Conservation (phyloP, 2,113 vertebrate species). For the Kryptolebias marmoratus region DNA sequence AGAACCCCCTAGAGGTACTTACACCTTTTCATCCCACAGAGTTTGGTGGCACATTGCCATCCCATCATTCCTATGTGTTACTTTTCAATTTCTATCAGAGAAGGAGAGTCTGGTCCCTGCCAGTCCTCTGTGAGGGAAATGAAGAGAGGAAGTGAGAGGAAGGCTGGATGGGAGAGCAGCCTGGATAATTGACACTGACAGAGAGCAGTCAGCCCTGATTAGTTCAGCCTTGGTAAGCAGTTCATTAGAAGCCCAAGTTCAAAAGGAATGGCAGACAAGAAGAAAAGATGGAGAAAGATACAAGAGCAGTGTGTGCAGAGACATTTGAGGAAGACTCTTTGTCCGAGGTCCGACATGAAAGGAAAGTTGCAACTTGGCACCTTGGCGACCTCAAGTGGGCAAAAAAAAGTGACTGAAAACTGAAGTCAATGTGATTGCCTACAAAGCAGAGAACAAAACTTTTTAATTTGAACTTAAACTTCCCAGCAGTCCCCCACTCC, state of each 20-base stretch:
- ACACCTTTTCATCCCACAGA: not conserved
- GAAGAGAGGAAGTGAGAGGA: slow-evolving; percentile 49
- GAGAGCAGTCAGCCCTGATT: slow-evolving; percentile 83
- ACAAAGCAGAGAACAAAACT: not conserved
- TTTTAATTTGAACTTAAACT: no score
- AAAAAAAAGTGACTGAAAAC: not conserved
- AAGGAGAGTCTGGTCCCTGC: slow-evolving; percentile 59
- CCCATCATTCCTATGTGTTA: slow-evolving; percentile 70
- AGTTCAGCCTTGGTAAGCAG: slow-evolving; percentile 82
- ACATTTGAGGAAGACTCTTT: slow-evolving; percentile 23
- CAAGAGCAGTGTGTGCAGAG: slow-evolving; percentile 36
- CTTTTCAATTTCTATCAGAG: slow-evolving; percentile 80
- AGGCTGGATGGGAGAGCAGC: slow-evolving; percentile 51
- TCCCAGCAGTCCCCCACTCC: no score
- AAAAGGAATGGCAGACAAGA: slow-evolving; percentile 36
- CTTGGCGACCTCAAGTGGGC: not conserved
- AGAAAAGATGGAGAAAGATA: slow-evolving; percentile 54
- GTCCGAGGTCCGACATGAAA: not conserved
- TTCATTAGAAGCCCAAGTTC: slow-evolving; percentile 77
- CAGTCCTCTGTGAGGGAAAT: slow-evolving; percentile 56
- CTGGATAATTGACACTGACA: slow-evolving; percentile 84
- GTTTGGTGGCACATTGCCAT: slow-evolving; percentile 22
- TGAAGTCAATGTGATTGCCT: not conserved
- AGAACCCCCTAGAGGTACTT: slow-evolving; percentile 1
- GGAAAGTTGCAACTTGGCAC: slow-evolving; percentile 8